These are phyloP conservation scores for Acrossocheilus wenchowensis DNA, from an alignment of 2,797 vertebrate genomes.

Conservation along the genomic window DNA sequence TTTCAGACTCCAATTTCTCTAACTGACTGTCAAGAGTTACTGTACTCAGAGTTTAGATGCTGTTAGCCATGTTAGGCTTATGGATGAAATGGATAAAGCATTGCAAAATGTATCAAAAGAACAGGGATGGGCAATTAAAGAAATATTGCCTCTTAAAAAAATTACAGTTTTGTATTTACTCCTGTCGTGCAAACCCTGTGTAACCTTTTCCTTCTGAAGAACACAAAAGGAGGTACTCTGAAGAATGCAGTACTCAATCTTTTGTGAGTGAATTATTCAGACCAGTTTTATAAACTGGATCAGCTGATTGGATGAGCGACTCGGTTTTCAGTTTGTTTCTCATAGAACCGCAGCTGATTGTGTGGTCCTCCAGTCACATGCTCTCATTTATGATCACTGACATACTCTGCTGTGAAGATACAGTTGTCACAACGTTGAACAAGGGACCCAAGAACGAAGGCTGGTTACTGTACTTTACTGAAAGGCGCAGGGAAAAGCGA, in stretches of 20 bases:
- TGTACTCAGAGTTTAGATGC: background rate
- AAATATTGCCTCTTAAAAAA: background rate
- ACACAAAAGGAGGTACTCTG: background rate
- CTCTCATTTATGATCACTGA: background rate
- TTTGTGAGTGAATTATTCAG: background rate
- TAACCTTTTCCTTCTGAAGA: background rate
- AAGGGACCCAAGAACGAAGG: background rate
- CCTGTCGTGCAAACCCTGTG: background rate
- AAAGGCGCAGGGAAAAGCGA: no score
- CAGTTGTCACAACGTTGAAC: background rate
- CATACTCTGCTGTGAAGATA: background rate
- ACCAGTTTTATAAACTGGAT: background rate
- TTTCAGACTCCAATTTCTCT: background rate
- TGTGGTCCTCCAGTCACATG: background rate
- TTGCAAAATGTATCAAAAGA: background rate
- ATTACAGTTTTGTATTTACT: background rate
- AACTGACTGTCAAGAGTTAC: background rate
- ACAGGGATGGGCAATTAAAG: background rate
- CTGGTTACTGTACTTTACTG: no score
- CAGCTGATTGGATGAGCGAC: background rate
- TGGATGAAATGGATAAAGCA: background rate
- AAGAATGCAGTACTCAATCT: background rate
- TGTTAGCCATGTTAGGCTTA: background rate
- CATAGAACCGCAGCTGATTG: background rate
- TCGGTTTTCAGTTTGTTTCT: background rate